phyloP scores from a whole-genome alignment of 1,140 invertebrate species.

The Cydia splendana region DNA sequence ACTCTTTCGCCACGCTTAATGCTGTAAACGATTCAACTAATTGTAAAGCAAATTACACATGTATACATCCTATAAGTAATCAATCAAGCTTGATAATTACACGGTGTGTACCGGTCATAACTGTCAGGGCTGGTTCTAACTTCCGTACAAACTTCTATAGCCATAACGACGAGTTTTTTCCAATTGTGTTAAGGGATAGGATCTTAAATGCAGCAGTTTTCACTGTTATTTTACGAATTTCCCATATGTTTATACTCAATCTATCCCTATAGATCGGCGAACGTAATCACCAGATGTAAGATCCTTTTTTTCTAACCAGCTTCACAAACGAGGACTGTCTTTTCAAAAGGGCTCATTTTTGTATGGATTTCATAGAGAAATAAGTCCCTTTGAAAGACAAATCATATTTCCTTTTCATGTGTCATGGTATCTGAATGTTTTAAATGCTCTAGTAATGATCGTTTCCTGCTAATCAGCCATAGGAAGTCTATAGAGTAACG shows the following conservation, averaged over 20 bases:
- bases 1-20: not conserved
- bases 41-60: slow-evolving; percentile 26
- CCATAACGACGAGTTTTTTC: slow-evolving; percentile 3
- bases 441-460: slow-evolving; percentile 9
- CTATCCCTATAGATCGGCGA: too few species aligned
- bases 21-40: not conserved
- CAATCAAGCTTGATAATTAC: slow-evolving; percentile 17
- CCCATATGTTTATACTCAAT: not conserved
- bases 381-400: too few species aligned
- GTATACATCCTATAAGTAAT: slow-evolving; percentile 5
- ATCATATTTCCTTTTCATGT: not conserved
- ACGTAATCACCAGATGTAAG: too few species aligned
- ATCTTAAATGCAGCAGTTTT: not conserved
- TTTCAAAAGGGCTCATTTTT: too few species aligned
- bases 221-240: not conserved
- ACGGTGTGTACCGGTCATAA: slow-evolving; percentile 1
- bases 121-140: slow-evolving; percentile 2
- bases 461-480: slow-evolving; percentile 16
- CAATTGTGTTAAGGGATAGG: not conserved
- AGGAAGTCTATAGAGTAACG: slow-evolving; percentile 14
- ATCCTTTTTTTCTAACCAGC: too few species aligned
- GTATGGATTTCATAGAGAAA: too few species aligned
- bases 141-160: not conserved
- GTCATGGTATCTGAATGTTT: not conserved
- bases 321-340: too few species aligned